Conservation (phyloP, 2,797 vertebrate species). For the Agapornis canus region DNA sequence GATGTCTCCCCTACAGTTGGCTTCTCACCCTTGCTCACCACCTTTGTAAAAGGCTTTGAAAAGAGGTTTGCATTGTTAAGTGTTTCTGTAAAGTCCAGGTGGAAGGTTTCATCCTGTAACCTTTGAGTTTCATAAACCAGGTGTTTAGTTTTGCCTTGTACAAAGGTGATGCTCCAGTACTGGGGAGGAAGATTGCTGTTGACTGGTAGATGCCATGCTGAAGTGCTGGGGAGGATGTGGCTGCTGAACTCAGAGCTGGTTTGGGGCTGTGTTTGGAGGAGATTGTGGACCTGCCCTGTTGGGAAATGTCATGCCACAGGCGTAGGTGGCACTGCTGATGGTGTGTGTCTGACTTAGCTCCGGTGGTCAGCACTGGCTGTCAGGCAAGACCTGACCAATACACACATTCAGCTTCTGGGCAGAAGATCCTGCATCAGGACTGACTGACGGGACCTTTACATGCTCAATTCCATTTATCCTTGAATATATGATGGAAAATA, state of each 20-base stretch:
- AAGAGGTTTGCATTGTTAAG: fast-evolving
- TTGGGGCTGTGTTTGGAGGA: background rate
- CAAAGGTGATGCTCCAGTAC: background rate
- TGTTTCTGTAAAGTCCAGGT: background rate
- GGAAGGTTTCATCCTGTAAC: fast-evolving
- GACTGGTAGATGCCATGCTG: fast-evolving
- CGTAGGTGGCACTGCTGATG: background rate
- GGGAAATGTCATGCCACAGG: background rate
- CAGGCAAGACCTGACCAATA: background rate
- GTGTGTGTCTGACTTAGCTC: background rate
- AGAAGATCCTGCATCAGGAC: background rate
- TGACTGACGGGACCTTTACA: background rate
- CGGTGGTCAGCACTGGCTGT: background rate
- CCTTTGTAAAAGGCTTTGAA: background rate
- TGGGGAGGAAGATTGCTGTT: background rate
- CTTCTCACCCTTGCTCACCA: background rate
- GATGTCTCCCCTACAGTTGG: background rate
- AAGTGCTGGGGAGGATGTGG: background rate
- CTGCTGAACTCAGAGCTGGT: background rate
- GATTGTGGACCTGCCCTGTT: background rate
- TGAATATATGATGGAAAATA: background rate
- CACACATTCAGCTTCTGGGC: background rate
- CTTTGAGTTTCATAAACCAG: background rate
- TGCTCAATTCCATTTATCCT: background rate
- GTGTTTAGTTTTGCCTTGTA: background rate